Conservation (phyloP, 2,888 invertebrate species). For the Folsomia manolachei region DNA sequence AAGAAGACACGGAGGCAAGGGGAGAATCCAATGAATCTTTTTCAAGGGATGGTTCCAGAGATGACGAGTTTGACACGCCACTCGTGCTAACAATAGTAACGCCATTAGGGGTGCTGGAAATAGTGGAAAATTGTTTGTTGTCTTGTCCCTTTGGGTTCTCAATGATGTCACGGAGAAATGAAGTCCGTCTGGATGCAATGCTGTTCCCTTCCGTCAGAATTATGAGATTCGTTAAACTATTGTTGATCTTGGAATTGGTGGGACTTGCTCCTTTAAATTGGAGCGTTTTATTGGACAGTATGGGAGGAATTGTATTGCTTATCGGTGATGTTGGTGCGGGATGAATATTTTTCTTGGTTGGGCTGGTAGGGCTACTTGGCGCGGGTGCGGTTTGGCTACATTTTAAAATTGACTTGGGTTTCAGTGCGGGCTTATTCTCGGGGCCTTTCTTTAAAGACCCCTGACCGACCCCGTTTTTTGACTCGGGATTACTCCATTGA, state of each 20-base stretch:
- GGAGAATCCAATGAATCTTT: constrained; percentile 19
- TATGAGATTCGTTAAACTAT: constrained; percentile 33
- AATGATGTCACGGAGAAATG: constrained; percentile 47
- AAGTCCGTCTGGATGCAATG: constrained; percentile 45
- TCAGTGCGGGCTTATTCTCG: constrained; percentile 11
- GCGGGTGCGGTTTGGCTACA: constrained; percentile 25
- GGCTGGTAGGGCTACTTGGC: neutral
- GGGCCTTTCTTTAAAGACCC: neutral
- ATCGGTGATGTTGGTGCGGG: neutral
- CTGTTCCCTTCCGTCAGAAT: constrained; percentile 42
- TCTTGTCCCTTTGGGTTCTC: constrained; percentile 20
- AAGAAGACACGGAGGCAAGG: neutral
- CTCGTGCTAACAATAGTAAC: too few relatives aligned
- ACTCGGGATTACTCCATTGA: neutral
- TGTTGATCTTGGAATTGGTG: constrained; percentile 2
- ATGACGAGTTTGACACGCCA: neutral
- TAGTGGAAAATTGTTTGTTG: neutral
- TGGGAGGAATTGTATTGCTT: neutral
- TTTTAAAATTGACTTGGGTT: constrained; percentile 45
- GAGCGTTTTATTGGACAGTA: neutral
- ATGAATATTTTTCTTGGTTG: too few relatives aligned
- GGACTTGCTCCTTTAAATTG: neutral
- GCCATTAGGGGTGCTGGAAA: too few relatives aligned
- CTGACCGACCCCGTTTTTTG: constrained; percentile 2
- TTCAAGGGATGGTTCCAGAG: neutral